phyloP scores from a whole-genome alignment of 2,888 invertebrate genomes.

The Thelaira solivaga region DNA sequence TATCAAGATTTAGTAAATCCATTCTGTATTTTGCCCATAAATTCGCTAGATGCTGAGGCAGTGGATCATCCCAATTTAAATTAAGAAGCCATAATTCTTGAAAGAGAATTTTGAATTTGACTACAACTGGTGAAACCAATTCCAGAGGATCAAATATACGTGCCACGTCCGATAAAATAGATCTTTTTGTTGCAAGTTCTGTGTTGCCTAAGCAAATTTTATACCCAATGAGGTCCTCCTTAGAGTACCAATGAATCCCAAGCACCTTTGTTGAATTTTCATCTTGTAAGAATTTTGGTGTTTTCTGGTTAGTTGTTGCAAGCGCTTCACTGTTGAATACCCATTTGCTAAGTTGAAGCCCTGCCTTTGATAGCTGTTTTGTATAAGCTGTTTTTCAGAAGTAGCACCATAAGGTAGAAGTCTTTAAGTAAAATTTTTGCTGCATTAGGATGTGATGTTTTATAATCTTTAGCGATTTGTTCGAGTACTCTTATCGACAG shows the following conservation, averaged over 20 bases:
- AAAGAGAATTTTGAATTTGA: background rate
- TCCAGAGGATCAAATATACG: background rate
- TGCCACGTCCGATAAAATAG: background rate
- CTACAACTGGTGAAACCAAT: background rate
- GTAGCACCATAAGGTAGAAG: background rate
- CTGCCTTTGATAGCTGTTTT: background rate
- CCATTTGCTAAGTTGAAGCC: background rate
- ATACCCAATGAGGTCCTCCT: background rate
- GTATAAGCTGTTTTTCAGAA: background rate
- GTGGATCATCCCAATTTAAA: background rate
- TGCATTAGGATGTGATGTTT: no score
- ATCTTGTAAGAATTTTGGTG: background rate
- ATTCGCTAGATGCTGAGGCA: no score
- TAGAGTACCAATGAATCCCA: background rate
- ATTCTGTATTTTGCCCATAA: no score
- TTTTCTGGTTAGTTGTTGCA: background rate
- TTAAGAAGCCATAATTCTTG: background rate
- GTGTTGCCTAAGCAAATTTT: background rate
- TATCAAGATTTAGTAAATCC: background rate
- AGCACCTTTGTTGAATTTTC: background rate
- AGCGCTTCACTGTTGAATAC: background rate
- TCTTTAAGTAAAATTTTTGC: background rate
- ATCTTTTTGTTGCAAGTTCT: background rate
- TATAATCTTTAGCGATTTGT: no score
- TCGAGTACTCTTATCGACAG: no score